Conservation (phyloP, 1,140 invertebrate species). For the Aradophagus sp. region DNA sequence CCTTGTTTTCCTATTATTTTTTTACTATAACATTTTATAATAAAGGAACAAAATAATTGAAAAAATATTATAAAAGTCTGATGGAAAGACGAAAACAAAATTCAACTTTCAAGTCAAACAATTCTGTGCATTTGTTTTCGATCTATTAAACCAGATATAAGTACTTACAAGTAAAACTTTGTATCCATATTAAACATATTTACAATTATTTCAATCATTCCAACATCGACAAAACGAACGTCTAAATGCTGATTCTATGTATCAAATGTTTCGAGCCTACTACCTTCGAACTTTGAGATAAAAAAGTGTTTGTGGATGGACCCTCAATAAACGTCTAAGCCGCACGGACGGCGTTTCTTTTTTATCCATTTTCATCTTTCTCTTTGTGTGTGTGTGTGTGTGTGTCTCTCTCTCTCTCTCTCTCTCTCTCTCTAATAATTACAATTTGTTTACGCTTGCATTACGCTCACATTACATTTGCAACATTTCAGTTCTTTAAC, state of each 20-base stretch:
- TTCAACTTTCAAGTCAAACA: background rate
- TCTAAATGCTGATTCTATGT: constrained; percentile 23
- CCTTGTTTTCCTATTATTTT: too few relatives aligned
- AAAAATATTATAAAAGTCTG: too few relatives aligned
- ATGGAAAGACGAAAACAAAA: too few relatives aligned
- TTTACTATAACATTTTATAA: too few relatives aligned
- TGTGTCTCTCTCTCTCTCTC: too few relatives aligned
- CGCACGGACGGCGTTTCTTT: constrained; percentile 26
- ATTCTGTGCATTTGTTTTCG: background rate
- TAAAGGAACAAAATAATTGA: constrained; percentile 1
- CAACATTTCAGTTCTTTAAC: constrained; percentile 1
- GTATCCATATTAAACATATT: constrained; percentile 34
- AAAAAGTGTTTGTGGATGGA: too few relatives aligned
- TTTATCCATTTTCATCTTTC: too few relatives aligned
- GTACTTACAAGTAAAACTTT: constrained; percentile 30
- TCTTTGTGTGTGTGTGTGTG: too few relatives aligned
- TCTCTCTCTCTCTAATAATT: too few relatives aligned
- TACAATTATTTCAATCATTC: constrained; percentile 10
- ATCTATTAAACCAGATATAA: constrained; percentile 8
- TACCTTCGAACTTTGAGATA: constrained; percentile 17
- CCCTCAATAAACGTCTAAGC: constrained; percentile 5
- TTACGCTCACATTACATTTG: too few relatives aligned
- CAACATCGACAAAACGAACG: constrained; percentile 6
- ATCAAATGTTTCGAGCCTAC: constrained; percentile 14
- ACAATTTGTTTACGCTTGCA: too few relatives aligned